Conservation (phyloP, 2,888 invertebrate genomes). For the Andrena bucephala region DNA sequence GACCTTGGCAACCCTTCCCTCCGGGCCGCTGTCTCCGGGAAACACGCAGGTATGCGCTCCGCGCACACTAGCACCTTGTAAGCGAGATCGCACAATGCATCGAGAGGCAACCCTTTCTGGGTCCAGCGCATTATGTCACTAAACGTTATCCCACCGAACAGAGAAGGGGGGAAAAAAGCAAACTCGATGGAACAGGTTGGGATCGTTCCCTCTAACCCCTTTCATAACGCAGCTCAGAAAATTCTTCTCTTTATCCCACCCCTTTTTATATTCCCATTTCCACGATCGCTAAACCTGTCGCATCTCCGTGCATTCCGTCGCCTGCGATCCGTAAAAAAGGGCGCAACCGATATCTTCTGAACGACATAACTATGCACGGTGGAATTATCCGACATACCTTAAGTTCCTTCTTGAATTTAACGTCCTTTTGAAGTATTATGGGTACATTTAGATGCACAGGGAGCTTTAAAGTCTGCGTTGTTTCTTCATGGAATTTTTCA, state of each 20-base stretch:
- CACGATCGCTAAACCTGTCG: slow-evolving; percentile 25
- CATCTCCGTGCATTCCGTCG: slow-evolving; percentile 18
- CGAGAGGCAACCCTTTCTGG: slow-evolving; percentile 76
- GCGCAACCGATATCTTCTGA: neutral
- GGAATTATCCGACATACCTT: too few relatives aligned
- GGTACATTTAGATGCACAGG: too few relatives aligned
- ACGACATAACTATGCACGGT: too few relatives aligned
- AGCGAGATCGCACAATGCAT: slow-evolving; percentile 62
- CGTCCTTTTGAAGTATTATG: too few relatives aligned
- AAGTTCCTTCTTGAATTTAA: too few relatives aligned
- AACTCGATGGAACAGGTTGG: slow-evolving; percentile 65
- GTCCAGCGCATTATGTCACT: slow-evolving; percentile 76
- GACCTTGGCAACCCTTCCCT: slow-evolving; percentile 68
- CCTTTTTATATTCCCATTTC: slow-evolving; percentile 21
- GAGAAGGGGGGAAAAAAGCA: slow-evolving; percentile 50
- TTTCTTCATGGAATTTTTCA: too few relatives aligned
- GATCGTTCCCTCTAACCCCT: slow-evolving; percentile 50
- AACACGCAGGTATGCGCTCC: slow-evolving; percentile 69
- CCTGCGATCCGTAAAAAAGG: slow-evolving; percentile 21
- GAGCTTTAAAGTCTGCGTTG: too few relatives aligned
- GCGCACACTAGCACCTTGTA: slow-evolving; percentile 68
- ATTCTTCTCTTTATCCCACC: slow-evolving; percentile 48
- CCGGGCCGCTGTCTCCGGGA: slow-evolving; percentile 16
- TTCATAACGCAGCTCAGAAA: slow-evolving; percentile 56
- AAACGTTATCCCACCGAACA: slow-evolving; percentile 72